Conservation (phyloP, 2,797 vertebrate species). For the Trachurus trachurus region DNA sequence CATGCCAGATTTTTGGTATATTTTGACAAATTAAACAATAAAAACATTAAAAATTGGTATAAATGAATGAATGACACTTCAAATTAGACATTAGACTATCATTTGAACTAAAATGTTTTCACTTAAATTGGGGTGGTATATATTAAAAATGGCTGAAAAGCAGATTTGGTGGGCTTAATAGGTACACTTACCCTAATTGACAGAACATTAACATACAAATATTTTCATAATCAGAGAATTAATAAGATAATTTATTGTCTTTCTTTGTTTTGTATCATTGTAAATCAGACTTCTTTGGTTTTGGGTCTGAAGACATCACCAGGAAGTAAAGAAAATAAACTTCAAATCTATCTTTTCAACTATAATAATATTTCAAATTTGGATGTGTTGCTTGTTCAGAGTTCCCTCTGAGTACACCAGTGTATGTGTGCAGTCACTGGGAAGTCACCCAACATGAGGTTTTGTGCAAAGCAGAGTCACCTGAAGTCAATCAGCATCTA, state of each 20-base stretch:
- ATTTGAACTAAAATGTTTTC: no score
- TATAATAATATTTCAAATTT: neutral
- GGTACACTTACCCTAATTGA: no score
- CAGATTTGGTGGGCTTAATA: no score
- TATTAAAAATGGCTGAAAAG: no score
- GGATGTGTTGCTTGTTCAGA: neutral
- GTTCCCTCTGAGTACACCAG: neutral
- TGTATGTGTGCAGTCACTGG: conserved; percentile 14
- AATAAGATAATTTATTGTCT: neutral
- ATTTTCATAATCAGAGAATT: no score
- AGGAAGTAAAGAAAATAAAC: neutral
- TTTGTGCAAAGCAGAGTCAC: conserved; percentile 22
- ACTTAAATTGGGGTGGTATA: no score
- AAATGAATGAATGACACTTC: no score
- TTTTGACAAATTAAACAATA: no score
- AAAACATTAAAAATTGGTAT: no score
- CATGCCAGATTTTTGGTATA: no score
- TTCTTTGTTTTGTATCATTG: neutral
- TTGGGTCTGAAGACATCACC: neutral
- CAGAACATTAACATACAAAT: no score
- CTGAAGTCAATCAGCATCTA: conserved; percentile 19
- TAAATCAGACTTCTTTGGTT: neutral
- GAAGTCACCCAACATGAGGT: conserved; percentile 36
- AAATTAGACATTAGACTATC: no score
- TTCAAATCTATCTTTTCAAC: neutral